Conservation (phyloP, 2,888 invertebrate genomes). For the Heliconius ismenius region DNA sequence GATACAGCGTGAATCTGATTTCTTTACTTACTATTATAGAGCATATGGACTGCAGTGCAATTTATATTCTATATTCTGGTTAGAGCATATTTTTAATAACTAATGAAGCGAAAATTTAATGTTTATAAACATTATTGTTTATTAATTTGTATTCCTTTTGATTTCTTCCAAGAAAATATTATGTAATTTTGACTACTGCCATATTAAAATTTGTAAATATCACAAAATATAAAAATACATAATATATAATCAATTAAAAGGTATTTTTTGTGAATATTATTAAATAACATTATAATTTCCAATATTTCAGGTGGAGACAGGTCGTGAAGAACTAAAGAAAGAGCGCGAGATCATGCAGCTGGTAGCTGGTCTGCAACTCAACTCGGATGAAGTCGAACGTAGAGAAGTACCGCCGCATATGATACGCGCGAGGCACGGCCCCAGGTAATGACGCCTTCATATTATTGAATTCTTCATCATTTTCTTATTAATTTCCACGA, state of each 20-base stretch:
- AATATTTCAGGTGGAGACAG: constrained; percentile 82
- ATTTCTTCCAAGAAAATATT: background rate
- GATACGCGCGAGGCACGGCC: constrained; percentile 81
- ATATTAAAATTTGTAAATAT: background rate
- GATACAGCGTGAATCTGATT: no score
- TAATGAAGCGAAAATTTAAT: background rate
- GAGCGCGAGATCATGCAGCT: constrained; percentile 95
- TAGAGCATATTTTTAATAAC: background rate
- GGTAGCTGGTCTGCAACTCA: constrained; percentile 93
- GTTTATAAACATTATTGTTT: background rate
- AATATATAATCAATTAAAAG: background rate
- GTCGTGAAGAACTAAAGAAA: constrained; percentile 90
- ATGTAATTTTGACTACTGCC: background rate
- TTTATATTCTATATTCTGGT: constrained; percentile 27
- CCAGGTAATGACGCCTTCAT: constrained; percentile 56
- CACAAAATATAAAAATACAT: background rate
- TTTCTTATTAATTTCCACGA: background rate
- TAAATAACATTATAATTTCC: background rate
- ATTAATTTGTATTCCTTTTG: background rate
- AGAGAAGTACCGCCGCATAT: constrained; percentile 83
- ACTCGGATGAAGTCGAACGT: constrained; percentile 88
- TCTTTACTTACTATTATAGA: constrained; percentile 33
- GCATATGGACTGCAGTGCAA: constrained; percentile 33
- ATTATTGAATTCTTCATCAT: no score
- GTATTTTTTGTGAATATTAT: no score